These are phyloP conservation scores for Pemphigus obesinymphae DNA, from an alignment of 1,140 invertebrate species.

Conservation along the genomic window DNA sequence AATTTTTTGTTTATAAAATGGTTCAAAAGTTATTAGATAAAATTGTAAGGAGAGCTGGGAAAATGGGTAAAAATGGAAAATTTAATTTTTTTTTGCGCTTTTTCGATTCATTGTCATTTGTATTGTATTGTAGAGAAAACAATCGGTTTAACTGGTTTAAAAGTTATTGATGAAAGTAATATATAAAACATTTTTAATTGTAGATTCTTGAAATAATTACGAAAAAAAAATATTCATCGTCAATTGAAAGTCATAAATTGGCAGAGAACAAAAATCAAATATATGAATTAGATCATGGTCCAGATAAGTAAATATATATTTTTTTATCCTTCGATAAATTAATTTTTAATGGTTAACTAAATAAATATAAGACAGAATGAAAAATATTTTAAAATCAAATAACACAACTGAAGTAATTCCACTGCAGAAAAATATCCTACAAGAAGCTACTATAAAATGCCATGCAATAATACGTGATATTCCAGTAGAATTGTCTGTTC, in stretches of 20 bases:
- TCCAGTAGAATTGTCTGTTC: constrained; percentile 5
- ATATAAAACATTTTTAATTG: no score
- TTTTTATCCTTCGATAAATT: neutral
- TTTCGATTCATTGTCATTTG: no score
- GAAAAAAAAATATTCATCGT: neutral
- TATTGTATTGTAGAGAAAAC: no score
- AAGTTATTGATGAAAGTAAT: no score
- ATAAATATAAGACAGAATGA: neutral
- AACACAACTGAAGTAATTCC: neutral
- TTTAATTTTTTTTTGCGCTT: no score
- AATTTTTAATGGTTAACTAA: neutral
- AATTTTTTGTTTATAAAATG: no score
- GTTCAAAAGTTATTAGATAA: no score
- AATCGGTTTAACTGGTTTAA: no score
- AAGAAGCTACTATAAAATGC: neutral
- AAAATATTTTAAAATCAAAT: neutral
- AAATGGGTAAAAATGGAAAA: no score
- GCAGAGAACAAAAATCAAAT: neutral
- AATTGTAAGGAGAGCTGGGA: no score
- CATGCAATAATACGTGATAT: neutral
- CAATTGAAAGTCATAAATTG: neutral
- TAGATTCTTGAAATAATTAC: neutral
- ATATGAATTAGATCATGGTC: neutral
- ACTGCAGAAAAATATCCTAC: neutral
- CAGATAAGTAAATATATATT: neutral